phyloP scores from a whole-genome alignment of 2,797 vertebrate genomes.

The Hypotaenidia philippensis region DNA sequence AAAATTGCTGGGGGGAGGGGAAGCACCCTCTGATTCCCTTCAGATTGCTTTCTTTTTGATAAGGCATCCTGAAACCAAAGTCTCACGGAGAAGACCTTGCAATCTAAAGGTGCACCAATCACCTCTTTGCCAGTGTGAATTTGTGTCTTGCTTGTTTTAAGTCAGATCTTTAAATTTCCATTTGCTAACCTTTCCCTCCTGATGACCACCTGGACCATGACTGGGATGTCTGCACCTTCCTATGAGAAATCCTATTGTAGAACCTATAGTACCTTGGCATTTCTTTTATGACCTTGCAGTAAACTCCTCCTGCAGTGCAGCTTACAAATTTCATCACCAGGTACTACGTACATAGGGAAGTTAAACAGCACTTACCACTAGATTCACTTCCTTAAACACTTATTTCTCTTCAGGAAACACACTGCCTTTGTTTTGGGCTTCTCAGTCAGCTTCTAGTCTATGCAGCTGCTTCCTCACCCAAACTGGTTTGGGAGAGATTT shows the following conservation, averaged over 20 bases:
- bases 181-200: not conserved
- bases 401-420: not conserved
- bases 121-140: not conserved
- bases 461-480: not conserved
- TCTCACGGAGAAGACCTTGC: rapidly evolving
- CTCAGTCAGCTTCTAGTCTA: not conserved
- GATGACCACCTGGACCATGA: not conserved
- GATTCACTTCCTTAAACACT: not conserved
- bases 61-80: not conserved
- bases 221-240: not conserved
- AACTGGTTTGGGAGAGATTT: not conserved
- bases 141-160: not conserved
- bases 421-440: not conserved
- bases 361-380: not conserved
- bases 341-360: not conserved
- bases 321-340: not conserved
- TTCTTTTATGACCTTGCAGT: not conserved
- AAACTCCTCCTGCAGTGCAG: not conserved
- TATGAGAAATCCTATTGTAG: not conserved
- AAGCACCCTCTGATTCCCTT: not conserved
- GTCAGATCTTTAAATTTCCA: not conserved
- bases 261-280: not conserved
- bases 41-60: not conserved
- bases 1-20: not conserved
- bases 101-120: not conserved